phyloP scores from a whole-genome alignment of 2,113 vertebrate species.

The Erpornis zantholeuca region DNA sequence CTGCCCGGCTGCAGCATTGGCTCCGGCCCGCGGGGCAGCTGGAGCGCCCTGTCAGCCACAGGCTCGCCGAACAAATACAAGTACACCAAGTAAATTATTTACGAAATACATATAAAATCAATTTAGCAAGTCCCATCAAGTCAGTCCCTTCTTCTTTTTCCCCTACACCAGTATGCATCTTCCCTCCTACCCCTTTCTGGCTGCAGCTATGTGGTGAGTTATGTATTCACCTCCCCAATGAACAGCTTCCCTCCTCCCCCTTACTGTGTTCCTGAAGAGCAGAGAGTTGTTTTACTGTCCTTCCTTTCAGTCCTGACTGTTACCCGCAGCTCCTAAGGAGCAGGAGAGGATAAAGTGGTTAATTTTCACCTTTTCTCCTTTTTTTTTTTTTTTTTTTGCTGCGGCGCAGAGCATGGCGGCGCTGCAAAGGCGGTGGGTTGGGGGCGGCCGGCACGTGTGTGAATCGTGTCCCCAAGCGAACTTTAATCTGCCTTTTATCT shows the following conservation, averaged over 20 bases:
- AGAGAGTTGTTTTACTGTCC: neutral
- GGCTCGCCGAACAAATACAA: neutral
- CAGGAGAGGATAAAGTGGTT: neutral
- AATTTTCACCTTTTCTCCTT: neutral
- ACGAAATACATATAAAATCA: neutral
- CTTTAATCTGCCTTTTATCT: neutral
- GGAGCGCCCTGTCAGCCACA: neutral
- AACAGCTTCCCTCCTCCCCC: neutral
- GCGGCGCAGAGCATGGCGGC: fast-evolving
- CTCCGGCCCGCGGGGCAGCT: neutral
- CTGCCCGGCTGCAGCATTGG: fast-evolving
- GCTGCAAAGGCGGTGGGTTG: neutral
- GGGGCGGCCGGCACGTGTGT: neutral
- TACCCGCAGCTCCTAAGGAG: neutral
- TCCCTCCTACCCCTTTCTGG: conserved; percentile 16
- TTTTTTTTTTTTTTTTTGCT: neutral
- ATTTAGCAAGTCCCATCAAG: neutral
- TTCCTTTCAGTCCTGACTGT: neutral
- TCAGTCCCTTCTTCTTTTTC: neutral
- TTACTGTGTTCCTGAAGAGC: neutral
- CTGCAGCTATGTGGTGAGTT: neutral
- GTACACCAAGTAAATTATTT: neutral
- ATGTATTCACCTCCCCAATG: neutral
- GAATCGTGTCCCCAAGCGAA: neutral
- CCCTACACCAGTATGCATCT: neutral